These are phyloP conservation scores for Chloropsis hardwickii DNA, from an alignment of 2,113 vertebrate genomes.

Conservation along the genomic window DNA sequence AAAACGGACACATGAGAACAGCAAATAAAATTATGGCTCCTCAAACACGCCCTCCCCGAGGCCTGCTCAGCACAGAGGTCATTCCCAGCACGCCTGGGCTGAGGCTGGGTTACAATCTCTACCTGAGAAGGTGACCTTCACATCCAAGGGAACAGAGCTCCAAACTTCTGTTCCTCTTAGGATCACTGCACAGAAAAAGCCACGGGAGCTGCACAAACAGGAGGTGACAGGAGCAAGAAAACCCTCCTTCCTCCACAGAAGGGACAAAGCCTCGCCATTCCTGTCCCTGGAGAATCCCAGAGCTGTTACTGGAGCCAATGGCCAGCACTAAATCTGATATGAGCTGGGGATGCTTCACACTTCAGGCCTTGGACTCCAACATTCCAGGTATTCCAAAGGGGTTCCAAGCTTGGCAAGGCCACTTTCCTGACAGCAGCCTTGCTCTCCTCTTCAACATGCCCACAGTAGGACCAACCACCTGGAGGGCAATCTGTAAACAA, in stretches of 20 bases:
- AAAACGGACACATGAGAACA: not conserved
- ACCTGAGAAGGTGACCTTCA: not conserved
- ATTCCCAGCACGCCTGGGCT: not conserved
- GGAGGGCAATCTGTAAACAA: not conserved
- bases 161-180: not conserved
- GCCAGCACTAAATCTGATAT: not conserved
- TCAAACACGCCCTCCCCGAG: not conserved
- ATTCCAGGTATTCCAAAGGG: not conserved
- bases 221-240: not conserved
- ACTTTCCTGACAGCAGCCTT: not conserved
- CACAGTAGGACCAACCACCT: not conserved
- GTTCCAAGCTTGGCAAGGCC: not conserved
- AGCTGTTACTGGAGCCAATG: not conserved
- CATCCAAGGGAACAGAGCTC: not conserved
- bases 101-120: not conserved
- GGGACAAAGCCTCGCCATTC: not conserved
- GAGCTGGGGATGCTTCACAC: not conserved
- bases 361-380: not conserved
- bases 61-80: not conserved
- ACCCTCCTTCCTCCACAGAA: not conserved
- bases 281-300: not conserved
- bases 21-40: not conserved
- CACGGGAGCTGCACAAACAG: not conserved
- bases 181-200: not conserved
- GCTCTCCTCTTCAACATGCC: not conserved